These are phyloP conservation scores for Corydoras maculifer DNA, from an alignment of 2,113 vertebrate species.

Conservation along the genomic window DNA sequence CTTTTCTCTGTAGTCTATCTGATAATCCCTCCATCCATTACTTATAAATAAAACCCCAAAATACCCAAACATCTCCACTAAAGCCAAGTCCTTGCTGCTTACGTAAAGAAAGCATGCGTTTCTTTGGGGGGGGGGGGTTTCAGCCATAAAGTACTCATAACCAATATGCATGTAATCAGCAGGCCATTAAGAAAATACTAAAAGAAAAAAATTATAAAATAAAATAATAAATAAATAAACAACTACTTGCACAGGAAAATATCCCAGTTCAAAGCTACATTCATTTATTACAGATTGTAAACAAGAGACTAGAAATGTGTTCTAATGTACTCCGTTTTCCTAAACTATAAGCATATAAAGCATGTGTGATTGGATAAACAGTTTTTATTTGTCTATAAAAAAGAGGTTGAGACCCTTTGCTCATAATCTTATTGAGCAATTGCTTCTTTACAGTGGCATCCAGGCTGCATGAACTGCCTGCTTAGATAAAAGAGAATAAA, in stretches of 20 bases:
- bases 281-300: not conserved
- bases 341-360: conserved; percentile 10
- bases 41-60: no score
- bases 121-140: no score
- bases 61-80: no score
- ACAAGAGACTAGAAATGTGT: conserved; percentile 9
- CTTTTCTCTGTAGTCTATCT: no score
- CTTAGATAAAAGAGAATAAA: conserved; percentile 40
- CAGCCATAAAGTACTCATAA: no score
- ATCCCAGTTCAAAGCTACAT: not conserved
- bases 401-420: conserved; percentile 1
- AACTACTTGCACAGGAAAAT: not conserved
- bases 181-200: no score
- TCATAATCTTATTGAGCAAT: conserved; percentile 28
- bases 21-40: no score
- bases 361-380: conserved; percentile 3
- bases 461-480: conserved; percentile 10
- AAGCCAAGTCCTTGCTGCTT: no score
- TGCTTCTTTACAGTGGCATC: conserved; percentile 3
- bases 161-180: no score
- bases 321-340: not conserved
- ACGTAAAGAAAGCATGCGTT: no score
- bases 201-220: not conserved
- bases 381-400: conserved; percentile 15
- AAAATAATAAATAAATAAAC: not conserved